Base-by-base conservation (phyloP, 2,797 vertebrate species). In the Spea hammondii region DNA sequence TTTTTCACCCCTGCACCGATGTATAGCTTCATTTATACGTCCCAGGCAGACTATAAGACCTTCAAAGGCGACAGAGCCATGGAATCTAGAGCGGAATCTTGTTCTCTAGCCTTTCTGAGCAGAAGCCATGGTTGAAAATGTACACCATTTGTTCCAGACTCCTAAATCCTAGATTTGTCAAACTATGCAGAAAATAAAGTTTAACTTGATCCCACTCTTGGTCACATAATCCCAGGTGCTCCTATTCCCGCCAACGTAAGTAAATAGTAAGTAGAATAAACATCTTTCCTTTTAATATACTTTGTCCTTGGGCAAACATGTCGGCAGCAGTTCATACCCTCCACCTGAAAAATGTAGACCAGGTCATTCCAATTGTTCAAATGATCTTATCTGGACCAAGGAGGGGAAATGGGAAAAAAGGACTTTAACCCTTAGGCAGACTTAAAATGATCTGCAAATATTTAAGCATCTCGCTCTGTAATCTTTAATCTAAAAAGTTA, bases 361-460 rank as follows among this genome's bases (percentile, higher is more conserved):
- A 47, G 55, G 8, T 46, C 4, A 71, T 68, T 44, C 48, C 48
- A 50, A 9, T 49, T 45, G 48, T 45, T 12, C 7, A 49, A 44
- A 7, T 9, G 3, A 57, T 64, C 46, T 79, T 69, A 79, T 79
- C 47, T 62, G 48, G 8, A 53, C 45, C 6, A n/a, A 62, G 14
- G 9, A 32, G 65, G 9, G 46, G n/a, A 70, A 45, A 44, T 60
- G 44, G 12, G 10, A 32, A 6, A 70, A 10, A 70, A 70, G 72
- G 78, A 80, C 78, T 71, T 80, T 76, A 50, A 55, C 44, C 72
- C 57, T n/a, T 4, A 13, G 62, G 11, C 48, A 62, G 50, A 74
- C 45, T 65, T 12, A 71, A 49, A 74, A 64, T 70, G 67, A 66
- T 76, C 48, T 75, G 78, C 72, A 80, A 80, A 80, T 75, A 80